Conservation (phyloP, 30 jellyfish, hydroid and myxozoan genomes). For the Hydra vulgaris region DNA sequence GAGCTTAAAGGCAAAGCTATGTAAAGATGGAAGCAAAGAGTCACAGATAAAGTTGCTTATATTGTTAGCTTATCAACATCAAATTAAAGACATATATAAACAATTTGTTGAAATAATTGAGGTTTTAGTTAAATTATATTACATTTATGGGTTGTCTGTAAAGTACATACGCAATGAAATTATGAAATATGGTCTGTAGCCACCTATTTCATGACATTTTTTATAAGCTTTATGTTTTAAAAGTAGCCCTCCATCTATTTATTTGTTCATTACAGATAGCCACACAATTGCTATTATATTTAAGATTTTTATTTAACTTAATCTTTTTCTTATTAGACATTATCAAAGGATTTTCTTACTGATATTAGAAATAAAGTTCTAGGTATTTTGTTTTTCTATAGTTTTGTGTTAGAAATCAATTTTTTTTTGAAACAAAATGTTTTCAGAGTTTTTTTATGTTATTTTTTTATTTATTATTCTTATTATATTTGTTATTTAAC, state of each 20-base stretch:
- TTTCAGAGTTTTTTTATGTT: too few species aligned
- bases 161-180: too few species aligned
- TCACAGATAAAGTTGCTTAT: slow-evolving; percentile 41
- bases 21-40: slow-evolving; percentile 42
- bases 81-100: slow-evolving; percentile 45
- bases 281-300: too few species aligned
- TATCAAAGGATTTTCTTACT: slow-evolving; percentile 65
- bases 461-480: too few species aligned
- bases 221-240: too few species aligned
- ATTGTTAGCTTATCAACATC: slow-evolving; percentile 59
- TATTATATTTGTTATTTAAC: too few species aligned
- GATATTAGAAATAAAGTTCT: slow-evolving; percentile 65
- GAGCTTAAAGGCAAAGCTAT: slow-evolving; percentile 1
- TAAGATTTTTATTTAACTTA: too few species aligned
- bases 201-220: too few species aligned
- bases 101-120: slow-evolving; percentile 55
- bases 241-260: too few species aligned
- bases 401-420: neutral
- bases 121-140: slow-evolving; percentile 31
- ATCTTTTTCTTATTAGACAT: slow-evolving; percentile 29
- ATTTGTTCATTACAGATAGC: too few species aligned
- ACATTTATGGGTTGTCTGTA: neutral
- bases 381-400: slow-evolving; percentile 29
- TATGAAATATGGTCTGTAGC: too few species aligned
- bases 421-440: too few species aligned